phyloP scores from a whole-genome alignment of 2,797 vertebrate genomes.

The Hydrocynus forskahlii region DNA sequence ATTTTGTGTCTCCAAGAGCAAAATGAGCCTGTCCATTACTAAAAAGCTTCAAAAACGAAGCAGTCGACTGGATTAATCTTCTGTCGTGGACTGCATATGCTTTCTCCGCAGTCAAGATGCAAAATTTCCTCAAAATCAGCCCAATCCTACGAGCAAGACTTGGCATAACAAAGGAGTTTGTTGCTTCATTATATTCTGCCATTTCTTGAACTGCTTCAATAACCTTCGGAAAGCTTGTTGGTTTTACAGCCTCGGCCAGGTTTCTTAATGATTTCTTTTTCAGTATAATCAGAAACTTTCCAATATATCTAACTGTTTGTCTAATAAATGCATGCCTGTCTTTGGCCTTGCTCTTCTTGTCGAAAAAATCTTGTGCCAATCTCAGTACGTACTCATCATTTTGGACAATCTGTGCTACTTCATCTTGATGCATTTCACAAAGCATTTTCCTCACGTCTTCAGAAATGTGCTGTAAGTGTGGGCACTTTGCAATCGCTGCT shows the following conservation, averaged over 20 bases:
- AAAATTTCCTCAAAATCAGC: conserved; percentile 18
- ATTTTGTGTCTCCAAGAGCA: neutral
- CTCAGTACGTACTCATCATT: conserved; percentile 45
- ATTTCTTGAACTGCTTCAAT: conserved; percentile 21
- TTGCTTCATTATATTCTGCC: conserved; percentile 23
- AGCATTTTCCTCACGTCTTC: conserved; percentile 58
- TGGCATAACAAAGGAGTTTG: neutral
- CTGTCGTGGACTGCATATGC: neutral
- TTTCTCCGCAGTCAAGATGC: conserved; percentile 29
- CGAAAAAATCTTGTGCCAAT: conserved; percentile 9
- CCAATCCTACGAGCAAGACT: conserved; percentile 19
- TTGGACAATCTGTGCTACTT: conserved; percentile 46
- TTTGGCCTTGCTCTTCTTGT: conserved; percentile 19
- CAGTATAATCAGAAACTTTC: conserved; percentile 10
- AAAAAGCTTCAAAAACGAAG: conserved; percentile 10
- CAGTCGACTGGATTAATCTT: neutral
- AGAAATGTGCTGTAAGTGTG: conserved; percentile 36
- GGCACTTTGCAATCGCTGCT: conserved; percentile 16
- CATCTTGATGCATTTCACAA: conserved; percentile 58
- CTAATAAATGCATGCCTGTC: neutral
- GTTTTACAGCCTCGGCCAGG: conserved; percentile 35
- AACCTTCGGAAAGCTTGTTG: neutral
- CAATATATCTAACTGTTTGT: conserved; percentile 5
- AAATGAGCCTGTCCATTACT: conserved; percentile 3
- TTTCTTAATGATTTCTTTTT: conserved; percentile 10